Percentiles rank a stretch among this genome's conserved stretches.
These are phyloP conservation scores for Dioctria linearis DNA, from an alignment of 2,888 invertebrate genomes.

Conservation along the genomic window DNA sequence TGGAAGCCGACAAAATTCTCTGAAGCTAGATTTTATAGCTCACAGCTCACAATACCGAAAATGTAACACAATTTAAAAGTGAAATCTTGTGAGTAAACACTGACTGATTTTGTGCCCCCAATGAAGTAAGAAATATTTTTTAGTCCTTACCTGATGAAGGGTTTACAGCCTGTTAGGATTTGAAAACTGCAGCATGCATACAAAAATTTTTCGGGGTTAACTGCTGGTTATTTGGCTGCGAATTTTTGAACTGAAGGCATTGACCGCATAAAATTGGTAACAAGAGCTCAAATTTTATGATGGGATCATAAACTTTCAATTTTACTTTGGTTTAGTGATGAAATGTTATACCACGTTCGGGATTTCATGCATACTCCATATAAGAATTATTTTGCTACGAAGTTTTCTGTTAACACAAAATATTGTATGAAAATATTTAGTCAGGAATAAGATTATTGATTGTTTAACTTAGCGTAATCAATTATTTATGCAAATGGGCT, in stretches of 20 bases:
- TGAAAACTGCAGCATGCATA: neutral
- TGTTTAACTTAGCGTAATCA: no score
- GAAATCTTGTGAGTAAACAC: slow-evolving; percentile 4
- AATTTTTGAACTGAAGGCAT: slow-evolving; percentile 18
- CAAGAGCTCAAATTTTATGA: slow-evolving; percentile 33
- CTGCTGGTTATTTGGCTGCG: neutral
- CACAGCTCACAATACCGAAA: slow-evolving; percentile 20
- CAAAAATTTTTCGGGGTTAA: slow-evolving; percentile 7
- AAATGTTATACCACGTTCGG: neutral
- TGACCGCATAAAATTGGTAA: slow-evolving; percentile 50
- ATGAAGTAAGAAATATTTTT: slow-evolving; percentile 14
- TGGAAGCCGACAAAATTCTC: slow-evolving; percentile 5
- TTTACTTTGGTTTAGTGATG: slow-evolving; percentile 13
- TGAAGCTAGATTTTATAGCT: slow-evolving; percentile 12
- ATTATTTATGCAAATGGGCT: no score
- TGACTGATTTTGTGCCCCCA: neutral
- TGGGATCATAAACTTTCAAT: slow-evolving; percentile 36
- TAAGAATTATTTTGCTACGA: no score
- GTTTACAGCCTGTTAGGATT: slow-evolving; percentile 4
- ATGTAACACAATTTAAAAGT: slow-evolving; percentile 28
- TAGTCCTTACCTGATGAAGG: neutral
- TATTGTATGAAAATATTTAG: no score
- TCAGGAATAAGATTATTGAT: no score
- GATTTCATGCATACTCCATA: no score
- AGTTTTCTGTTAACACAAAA: no score